Conservation (phyloP, 2,797 vertebrate genomes). For the Anolis apletophallus region DNA sequence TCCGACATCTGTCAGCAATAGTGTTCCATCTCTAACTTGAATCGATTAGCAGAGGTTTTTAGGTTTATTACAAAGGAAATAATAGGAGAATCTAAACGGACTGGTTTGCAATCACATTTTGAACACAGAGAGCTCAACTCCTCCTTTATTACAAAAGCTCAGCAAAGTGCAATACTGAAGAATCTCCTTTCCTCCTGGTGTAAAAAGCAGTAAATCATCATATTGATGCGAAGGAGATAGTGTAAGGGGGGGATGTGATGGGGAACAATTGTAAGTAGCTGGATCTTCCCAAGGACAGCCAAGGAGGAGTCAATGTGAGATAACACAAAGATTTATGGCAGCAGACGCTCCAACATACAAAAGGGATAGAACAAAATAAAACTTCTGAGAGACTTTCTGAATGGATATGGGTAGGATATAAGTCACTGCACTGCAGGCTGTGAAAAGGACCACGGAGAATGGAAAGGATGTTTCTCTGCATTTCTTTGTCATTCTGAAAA, state of each 20-base stretch:
- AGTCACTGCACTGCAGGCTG: neutral
- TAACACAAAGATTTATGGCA: conserved; percentile 44
- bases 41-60: no score
- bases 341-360: neutral
- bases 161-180: neutral
- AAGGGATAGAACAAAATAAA: neutral
- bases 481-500: no score
- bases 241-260: neutral
- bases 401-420: neutral
- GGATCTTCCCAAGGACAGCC: conserved; percentile 27
- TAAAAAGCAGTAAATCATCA: neutral
- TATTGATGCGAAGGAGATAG: neutral
- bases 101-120: no score
- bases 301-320: conserved; percentile 36
- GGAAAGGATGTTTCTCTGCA: no score
- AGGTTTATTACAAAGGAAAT: no score
- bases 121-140: neutral
- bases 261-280: conserved; percentile 17
- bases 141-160: neutral
- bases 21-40: no score
- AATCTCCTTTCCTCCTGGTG: conserved; percentile 15
- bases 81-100: no score
- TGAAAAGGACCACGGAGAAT: neutral
- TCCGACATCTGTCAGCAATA: no score
- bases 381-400: neutral